phyloP scores from a whole-genome alignment of 2,888 invertebrate species.

The Eilema sororculum region DNA sequence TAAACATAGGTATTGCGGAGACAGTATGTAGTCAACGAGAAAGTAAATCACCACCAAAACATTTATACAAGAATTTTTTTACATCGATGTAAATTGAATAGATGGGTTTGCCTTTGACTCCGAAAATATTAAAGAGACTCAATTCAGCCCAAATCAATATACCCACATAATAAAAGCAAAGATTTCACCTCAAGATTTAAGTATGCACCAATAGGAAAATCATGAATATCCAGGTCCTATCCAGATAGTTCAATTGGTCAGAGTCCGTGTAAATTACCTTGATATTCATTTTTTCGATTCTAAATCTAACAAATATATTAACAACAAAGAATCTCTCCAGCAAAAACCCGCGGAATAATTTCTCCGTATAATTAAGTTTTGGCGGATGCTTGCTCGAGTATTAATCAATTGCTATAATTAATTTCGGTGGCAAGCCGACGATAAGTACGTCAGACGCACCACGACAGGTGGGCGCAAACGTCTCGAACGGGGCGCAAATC shows the following conservation, averaged over 20 bases:
- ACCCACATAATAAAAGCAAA: neutral
- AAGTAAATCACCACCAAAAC: neutral
- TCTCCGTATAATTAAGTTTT: constrained; percentile 73
- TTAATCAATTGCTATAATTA: constrained; percentile 84
- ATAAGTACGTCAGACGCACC: constrained; percentile 78
- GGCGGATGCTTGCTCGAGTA: constrained; percentile 65
- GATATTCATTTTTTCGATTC: neutral
- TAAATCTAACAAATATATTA: neutral
- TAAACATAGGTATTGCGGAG: neutral
- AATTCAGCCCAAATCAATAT: too few relatives aligned
- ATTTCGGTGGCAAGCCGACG: constrained; percentile 74
- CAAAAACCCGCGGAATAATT: constrained; percentile 71
- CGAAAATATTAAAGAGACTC: too few relatives aligned
- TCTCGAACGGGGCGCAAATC: constrained; percentile 70
- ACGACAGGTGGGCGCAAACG: constrained; percentile 81
- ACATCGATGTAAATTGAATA: too few relatives aligned
- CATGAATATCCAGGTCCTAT: too few relatives aligned
- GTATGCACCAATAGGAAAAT: too few relatives aligned
- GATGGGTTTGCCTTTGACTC: too few relatives aligned
- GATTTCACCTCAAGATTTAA: neutral
- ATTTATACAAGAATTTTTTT: too few relatives aligned
- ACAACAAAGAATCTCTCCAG: constrained; percentile 24
- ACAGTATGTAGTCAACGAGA: neutral
- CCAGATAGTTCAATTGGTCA: too few relatives aligned
- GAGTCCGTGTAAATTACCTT: too few relatives aligned